Percentiles rank a stretch among this genome's conserved stretches.
Conservation (phyloP, 2,888 invertebrate genomes). For the Cylloceria caligata region DNA sequence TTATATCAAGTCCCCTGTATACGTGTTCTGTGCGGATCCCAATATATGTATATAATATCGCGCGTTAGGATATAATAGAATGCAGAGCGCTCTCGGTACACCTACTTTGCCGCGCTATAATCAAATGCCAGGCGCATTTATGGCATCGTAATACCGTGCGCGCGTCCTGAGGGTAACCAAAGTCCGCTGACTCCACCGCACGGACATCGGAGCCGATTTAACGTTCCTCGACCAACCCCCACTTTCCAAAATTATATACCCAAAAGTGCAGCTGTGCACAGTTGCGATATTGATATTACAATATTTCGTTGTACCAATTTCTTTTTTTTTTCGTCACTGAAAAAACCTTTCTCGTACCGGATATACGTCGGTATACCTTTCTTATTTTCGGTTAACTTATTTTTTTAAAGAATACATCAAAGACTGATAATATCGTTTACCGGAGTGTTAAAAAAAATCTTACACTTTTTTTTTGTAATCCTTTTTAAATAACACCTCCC, state of each 20-base stretch:
- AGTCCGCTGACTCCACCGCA: slow-evolving; percentile 53
- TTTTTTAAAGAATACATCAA: neutral
- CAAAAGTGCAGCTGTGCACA: slow-evolving; percentile 30
- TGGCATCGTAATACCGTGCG: slow-evolving; percentile 51
- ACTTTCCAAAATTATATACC: slow-evolving; percentile 24
- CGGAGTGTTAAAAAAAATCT: neutral
- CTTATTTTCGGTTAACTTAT: neutral
- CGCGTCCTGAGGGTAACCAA: slow-evolving; percentile 55
- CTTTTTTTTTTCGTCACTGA: neutral
- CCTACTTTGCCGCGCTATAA: slow-evolving; percentile 56
- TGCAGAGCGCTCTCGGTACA: slow-evolving; percentile 49
- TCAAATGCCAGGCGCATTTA: slow-evolving; percentile 65
- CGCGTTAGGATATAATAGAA: slow-evolving; percentile 57
- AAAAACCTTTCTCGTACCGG: neutral
- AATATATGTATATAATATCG: slow-evolving; percentile 36
- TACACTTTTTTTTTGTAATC: neutral
- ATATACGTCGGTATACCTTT: neutral
- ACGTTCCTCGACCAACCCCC: slow-evolving; percentile 21
- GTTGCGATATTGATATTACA: slow-evolving; percentile 29
- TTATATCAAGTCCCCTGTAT: neutral
- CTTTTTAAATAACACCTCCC: no score
- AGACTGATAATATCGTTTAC: neutral
- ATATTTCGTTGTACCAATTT: neutral
- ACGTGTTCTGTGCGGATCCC: neutral
- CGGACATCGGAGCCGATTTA: slow-evolving; percentile 53